phyloP scores from a whole-genome alignment of 2,797 vertebrate genomes.

The Catharus ustulatus region DNA sequence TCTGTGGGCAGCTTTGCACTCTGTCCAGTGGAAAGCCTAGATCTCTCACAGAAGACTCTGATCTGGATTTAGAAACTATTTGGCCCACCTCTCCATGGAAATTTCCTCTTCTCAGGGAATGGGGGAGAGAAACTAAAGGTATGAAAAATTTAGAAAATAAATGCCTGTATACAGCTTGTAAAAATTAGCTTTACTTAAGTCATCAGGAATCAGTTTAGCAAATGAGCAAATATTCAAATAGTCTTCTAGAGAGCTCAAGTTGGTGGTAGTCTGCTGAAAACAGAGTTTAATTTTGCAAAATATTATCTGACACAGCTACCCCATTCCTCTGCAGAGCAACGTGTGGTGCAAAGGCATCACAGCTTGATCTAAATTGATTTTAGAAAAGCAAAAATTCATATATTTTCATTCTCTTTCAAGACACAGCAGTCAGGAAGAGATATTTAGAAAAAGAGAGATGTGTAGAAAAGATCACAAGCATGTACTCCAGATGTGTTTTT shows the following conservation, averaged over 20 bases:
- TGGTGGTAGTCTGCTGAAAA: not conserved
- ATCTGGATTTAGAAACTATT: not conserved
- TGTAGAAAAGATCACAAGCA: not conserved
- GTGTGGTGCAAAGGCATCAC: not conserved
- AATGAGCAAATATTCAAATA: not conserved
- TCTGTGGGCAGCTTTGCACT: not conserved
- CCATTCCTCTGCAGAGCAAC: not conserved
- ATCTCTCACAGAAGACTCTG: not conserved
- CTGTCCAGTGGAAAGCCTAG: not conserved
- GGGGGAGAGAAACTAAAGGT: not conserved
- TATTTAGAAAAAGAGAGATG: not conserved
- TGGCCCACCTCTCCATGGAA: not conserved
- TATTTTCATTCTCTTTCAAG: not conserved
- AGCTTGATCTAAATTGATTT: not conserved
- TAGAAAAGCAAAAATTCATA: not conserved
- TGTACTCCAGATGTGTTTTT: not conserved
- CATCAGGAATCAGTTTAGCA: not conserved
- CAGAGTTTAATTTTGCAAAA: not conserved
- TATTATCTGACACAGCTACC: not conserved
- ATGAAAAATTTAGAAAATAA: not conserved
- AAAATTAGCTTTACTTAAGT: not conserved
- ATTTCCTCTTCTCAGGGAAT: not conserved
- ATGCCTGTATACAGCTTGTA: not conserved
- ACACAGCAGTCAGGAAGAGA: not conserved
- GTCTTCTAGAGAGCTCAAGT: not conserved